phyloP scores from a whole-genome alignment of 2,888 invertebrate genomes.

The Andrena chrysosceles region DNA sequence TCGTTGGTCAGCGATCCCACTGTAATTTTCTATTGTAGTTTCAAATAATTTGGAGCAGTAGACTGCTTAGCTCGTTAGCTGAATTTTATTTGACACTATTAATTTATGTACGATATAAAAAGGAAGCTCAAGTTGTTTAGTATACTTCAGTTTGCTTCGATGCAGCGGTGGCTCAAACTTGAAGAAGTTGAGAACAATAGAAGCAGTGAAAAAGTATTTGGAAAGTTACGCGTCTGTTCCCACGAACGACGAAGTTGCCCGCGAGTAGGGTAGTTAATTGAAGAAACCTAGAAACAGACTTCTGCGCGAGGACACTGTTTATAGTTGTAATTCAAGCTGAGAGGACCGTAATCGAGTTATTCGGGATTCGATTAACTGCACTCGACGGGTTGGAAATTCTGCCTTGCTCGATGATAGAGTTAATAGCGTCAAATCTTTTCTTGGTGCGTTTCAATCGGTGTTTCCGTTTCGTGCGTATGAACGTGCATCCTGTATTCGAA shows the following conservation, averaged over 20 bases:
- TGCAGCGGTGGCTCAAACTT: conserved; percentile 2
- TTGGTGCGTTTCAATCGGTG: conserved; percentile 3
- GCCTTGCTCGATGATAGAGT: conserved; percentile 14
- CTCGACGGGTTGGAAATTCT: conserved; percentile 1
- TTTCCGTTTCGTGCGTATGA: conserved; percentile 16
- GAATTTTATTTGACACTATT: not conserved
- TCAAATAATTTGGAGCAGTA: not conserved
- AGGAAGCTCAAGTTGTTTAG: not conserved
- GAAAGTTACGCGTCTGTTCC: conserved; percentile 36
- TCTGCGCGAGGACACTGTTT: conserved; percentile 56
- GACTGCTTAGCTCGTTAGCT: not conserved
- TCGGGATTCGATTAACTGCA: conserved; percentile 40
- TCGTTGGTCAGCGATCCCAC: not conserved
- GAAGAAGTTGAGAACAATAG: conserved; percentile 31
- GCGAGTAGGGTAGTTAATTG: conserved; percentile 56
- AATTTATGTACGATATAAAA: not conserved
- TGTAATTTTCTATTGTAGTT: not conserved
- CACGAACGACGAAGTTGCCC: conserved; percentile 53
- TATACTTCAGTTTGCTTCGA: not conserved
- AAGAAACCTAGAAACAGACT: conserved; percentile 58
- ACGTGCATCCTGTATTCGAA: conserved; percentile 7
- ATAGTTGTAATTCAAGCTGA: conserved; percentile 63
- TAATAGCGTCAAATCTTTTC: conserved; percentile 7
- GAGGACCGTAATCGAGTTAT: conserved; percentile 64
- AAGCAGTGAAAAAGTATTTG: conserved; percentile 39